Conservation (phyloP, 2,113 vertebrate genomes). For the Heptranchias perlo region DNA sequence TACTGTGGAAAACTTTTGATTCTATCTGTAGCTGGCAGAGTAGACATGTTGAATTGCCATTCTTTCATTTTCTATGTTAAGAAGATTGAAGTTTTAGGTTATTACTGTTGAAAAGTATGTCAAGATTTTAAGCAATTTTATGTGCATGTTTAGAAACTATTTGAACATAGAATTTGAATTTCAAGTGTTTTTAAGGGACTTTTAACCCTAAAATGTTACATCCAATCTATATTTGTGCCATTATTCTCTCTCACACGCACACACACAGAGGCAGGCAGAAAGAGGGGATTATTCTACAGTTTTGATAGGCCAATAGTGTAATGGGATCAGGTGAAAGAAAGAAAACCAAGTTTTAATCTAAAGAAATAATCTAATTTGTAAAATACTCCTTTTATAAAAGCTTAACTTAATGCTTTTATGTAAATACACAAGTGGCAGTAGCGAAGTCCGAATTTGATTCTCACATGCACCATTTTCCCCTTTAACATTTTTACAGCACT, state of each 20-base stretch:
- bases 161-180: background rate
- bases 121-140: background rate
- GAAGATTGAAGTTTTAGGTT: background rate
- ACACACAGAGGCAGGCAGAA: too few relatives aligned
- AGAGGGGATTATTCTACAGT: background rate
- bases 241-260: too few relatives aligned
- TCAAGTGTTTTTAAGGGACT: background rate
- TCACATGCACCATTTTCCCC: background rate
- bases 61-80: background rate
- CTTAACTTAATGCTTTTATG: background rate
- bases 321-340: background rate
- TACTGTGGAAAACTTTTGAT: background rate
- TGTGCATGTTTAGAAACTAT: background rate
- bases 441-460: background rate
- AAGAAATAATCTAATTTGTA: background rate
- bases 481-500: background rate
- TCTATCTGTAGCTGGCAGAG: background rate
- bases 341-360: background rate
- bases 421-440: background rate
- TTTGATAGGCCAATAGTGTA: background rate
- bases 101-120: background rate
- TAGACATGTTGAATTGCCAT: background rate
- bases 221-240: background rate
- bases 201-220: background rate
- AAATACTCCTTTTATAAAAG: background rate